Evolutionary conservation across 2,888 invertebrate species (phyloP), one percentile per base, ranked within the genome.

Genomic region (Tolmerus cingulatus): DNA sequence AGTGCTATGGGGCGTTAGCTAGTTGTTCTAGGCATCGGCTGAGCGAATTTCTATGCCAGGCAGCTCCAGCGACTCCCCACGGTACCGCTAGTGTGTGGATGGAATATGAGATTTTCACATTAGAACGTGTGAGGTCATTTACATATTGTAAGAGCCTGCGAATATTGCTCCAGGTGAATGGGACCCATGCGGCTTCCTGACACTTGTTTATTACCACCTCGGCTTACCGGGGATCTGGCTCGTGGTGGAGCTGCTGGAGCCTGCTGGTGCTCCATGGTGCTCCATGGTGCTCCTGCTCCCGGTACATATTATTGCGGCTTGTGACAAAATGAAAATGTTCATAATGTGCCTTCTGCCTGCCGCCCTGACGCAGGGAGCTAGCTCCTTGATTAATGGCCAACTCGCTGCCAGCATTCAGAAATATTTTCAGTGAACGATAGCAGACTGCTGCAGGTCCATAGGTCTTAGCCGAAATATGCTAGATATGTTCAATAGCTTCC

Each of bases 101-200:
- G 74, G 85, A 85, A 85, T 85, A 85, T 85, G 85, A 85, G 85
- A 85, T 85, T 85, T 85, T 85, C 85, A 85, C 85, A 85, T 85
- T 85, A 85, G 74, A 74, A 51, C 85, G 85, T 85, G 85, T 74
- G 85, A 74, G 85, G 85, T 85, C 85, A 85, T 85, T 85, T 85
- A 85, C 85, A 85, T 85, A 85, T 85, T 85, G 85, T 85, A 85
- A 85, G 85, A 85, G 85, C 74, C 74, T 85, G 85, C 85, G 85
- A 85, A 85, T 85, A 85, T 85, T 85, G 85, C 85, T 85, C 51
- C 85, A 85, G 85, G 85, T 85, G 85, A 85, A 85, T 85, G 85
- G 85, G 85, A 30, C 85, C 85, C 85, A 85, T 85, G 85, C 74
- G 85, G 85, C 74, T 85, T 43, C 30, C 85, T 85, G 85, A 74